Evolutionary conservation across 2,888 invertebrate genomes (phyloP).

Genomic region (Athalia circularis): DNA sequence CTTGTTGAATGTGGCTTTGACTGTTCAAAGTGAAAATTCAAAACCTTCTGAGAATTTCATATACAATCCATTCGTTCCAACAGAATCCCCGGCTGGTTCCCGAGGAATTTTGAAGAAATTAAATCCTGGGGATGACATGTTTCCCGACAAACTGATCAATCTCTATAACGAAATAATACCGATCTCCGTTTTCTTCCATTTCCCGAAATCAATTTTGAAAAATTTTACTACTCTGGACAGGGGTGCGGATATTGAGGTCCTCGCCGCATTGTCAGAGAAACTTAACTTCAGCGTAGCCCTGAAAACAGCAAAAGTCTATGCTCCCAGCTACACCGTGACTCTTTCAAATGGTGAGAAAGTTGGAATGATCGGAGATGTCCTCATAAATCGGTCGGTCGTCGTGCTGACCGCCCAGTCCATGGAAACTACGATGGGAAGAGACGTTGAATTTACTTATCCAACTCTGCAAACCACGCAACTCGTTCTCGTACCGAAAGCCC

Average conservation of each 20-base stretch:
- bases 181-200: slow-evolving; percentile 50
- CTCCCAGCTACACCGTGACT: slow-evolving; percentile 43
- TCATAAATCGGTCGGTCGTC: slow-evolving; percentile 47
- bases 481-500: slow-evolving; percentile 46
- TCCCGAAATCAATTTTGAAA: slow-evolving; percentile 36
- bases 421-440: slow-evolving; percentile 23
- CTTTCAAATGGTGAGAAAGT: slow-evolving; percentile 43
- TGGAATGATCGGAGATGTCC: slow-evolving; percentile 51
- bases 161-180: slow-evolving; percentile 51
- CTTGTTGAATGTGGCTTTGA: slow-evolving; percentile 47
- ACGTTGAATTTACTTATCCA: slow-evolving; percentile 48
- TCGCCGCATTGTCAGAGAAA: slow-evolving; percentile 44
- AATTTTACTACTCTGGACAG: slow-evolving; percentile 18
- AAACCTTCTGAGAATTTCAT: slow-evolving; percentile 21
- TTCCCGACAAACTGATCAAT: slow-evolving; percentile 51
- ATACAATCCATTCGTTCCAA: slow-evolving; percentile 31
- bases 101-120: slow-evolving; percentile 12
- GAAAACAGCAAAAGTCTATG: slow-evolving; percentile 34
- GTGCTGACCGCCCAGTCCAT: slow-evolving; percentile 49
- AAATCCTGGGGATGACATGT: slow-evolving; percentile 38
- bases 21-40: slow-evolving; percentile 5
- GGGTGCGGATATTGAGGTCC: slow-evolving; percentile 51
- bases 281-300: slow-evolving; percentile 51
- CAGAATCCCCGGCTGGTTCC: background rate
- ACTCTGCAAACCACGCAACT: slow-evolving; percentile 48